phyloP scores from a whole-genome alignment of 2,888 invertebrate species.

The Pedicia rivosa region DNA sequence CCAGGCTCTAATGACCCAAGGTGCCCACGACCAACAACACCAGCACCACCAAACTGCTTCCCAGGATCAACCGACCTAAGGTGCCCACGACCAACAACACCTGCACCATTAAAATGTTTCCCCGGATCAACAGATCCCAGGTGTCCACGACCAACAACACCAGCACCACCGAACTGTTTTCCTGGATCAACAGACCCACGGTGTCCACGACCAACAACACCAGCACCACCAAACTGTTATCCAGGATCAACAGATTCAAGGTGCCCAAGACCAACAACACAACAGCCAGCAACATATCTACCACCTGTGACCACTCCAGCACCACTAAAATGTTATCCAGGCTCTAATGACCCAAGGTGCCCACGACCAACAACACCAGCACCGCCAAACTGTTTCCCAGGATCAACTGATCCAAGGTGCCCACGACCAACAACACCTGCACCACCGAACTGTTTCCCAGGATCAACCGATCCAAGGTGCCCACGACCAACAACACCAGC shows the following conservation, averaged over 20 bases:
- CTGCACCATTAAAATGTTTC: conserved; percentile 18
- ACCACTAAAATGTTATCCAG: conserved; percentile 22
- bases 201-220: conserved; percentile 16
- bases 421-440: conserved; percentile 16
- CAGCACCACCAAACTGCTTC: conserved; percentile 15
- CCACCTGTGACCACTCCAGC: conserved; percentile 12
- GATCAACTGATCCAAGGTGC: conserved; percentile 22
- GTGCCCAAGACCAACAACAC: conserved; percentile 21
- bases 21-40: conserved; percentile 20
- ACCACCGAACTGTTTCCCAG: conserved; percentile 29
- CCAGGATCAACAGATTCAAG: conserved; percentile 26
- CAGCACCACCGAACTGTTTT: conserved; percentile 15
- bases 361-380: too few species aligned
- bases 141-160: conserved; percentile 21
- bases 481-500: conserved; percentile 13
- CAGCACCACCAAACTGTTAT: conserved; percentile 17
- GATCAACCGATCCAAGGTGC: too few species aligned
- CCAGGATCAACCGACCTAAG: conserved; percentile 19
- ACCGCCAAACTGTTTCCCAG: conserved; percentile 21
- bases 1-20: conserved; percentile 22
- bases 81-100: conserved; percentile 18
- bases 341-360: conserved; percentile 21
- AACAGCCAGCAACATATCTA: conserved; percentile 15
- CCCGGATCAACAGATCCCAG: conserved; percentile 26
- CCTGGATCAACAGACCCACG: conserved; percentile 18